Conservation (phyloP, 30 jellyfish, hydroid and myxozoan genomes). For the Catostylus mosaicus region DNA sequence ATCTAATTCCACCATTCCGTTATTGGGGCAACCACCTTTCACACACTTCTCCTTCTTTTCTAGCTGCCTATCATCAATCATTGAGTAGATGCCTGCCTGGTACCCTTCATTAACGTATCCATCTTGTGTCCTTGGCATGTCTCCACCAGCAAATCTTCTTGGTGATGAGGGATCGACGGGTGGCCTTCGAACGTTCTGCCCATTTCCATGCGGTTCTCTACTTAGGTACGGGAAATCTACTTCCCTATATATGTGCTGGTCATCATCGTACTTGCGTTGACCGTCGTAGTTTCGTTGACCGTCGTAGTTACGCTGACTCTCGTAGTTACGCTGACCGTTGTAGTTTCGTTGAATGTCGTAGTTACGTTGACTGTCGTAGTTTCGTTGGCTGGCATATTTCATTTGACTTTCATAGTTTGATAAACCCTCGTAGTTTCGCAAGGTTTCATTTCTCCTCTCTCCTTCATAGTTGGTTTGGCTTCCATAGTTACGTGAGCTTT, state of each 20-base stretch:
- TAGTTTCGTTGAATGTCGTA: background rate
- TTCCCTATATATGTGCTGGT: background rate
- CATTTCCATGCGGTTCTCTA: background rate
- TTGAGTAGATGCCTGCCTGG: slow-evolving; percentile 49
- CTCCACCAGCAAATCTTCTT: background rate
- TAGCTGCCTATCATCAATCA: background rate
- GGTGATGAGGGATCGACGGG: background rate
- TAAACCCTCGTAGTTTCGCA: background rate
- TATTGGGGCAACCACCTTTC: slow-evolving; percentile 13
- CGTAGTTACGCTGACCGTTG: background rate
- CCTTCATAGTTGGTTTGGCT: background rate
- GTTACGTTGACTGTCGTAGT: background rate
- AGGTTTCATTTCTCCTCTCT: background rate
- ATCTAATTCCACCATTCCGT: background rate
- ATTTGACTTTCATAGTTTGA: too few relatives aligned
- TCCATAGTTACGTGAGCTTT: background rate
- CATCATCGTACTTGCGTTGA: background rate
- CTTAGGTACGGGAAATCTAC: background rate
- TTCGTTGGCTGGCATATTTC: too few relatives aligned
- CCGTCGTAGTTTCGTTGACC: background rate
- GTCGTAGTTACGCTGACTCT: background rate
- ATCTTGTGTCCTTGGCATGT: background rate
- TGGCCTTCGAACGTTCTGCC: background rate
- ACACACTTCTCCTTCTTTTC: slow-evolving; percentile 10
- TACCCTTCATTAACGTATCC: slow-evolving; percentile 43